Evolutionary conservation across 2,888 invertebrate species (phyloP).

Genomic region (Drosophila buzzatii): DNA sequence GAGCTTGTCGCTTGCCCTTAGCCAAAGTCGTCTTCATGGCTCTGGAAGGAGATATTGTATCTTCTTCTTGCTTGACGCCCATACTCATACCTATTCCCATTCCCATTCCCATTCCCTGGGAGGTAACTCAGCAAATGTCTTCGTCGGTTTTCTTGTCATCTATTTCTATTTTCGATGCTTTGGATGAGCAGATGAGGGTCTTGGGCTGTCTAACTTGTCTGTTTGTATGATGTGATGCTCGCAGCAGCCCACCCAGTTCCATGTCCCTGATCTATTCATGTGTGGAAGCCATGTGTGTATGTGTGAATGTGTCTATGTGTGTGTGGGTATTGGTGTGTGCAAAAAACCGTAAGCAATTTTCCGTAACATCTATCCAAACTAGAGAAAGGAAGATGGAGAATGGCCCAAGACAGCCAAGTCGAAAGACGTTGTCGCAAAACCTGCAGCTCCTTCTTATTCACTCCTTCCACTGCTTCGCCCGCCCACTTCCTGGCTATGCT

Average conservation of each 20-base stretch:
- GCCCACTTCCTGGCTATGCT: constrained; percentile 14
- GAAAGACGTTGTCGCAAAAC: constrained; percentile 59
- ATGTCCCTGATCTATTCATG: constrained; percentile 59
- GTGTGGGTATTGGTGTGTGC: constrained; percentile 55
- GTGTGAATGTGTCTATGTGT: constrained; percentile 38
- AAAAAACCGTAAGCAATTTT: constrained; percentile 81
- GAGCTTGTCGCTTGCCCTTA: constrained; percentile 75
- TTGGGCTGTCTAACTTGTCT: constrained; percentile 80
- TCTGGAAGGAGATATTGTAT: constrained; percentile 9
- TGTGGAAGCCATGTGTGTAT: constrained; percentile 59
- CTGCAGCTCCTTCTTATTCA: constrained; percentile 42
- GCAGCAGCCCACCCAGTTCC: constrained; percentile 12
- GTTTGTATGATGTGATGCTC: constrained; percentile 76
- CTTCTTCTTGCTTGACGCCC: constrained; percentile 14
- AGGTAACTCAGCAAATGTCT: constrained; percentile 55
- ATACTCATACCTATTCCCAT: not conserved
- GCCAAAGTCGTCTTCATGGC: constrained; percentile 71
- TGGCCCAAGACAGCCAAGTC: constrained; percentile 56
- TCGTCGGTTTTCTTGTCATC: constrained; percentile 80
- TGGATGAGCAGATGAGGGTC: constrained; percentile 79
- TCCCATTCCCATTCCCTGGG: constrained; percentile 19
- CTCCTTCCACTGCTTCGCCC: not conserved
- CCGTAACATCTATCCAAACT: constrained; percentile 79
- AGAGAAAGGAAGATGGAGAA: not conserved
- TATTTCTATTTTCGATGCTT: constrained; percentile 76